Base-by-base conservation (phyloP, 2,797 vertebrate genomes). In the Tadarida brasiliensis region DNA sequence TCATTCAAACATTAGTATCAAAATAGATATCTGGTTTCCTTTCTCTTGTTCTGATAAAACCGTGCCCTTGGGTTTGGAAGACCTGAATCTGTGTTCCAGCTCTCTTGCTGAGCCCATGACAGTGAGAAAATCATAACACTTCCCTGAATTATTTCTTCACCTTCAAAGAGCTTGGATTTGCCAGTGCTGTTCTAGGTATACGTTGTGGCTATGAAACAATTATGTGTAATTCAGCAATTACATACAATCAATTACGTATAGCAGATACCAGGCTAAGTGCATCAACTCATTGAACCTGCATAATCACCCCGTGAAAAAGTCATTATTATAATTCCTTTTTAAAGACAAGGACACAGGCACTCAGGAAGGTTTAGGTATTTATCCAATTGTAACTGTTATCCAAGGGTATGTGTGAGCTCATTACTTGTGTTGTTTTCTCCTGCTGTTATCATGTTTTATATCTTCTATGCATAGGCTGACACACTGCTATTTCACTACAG, bases 111-210 rank as follows among this genome's bases (percentile, higher is more conserved):
- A 30, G 15, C 47, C 6, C 4, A 22, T 35, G 44, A 93, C 76
- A 26, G 91, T 70, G 65, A 90, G 87, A 77, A 94, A 93, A 80
- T 85, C 8, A 74, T 67, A 90, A 78, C 59, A 51, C 28, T 63
- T 70, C 67, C 93, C 65, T 84, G 54, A 95, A 93, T 16, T 68
- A 39, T 49, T 57, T 86, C 26, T 88, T 90, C 54, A 57, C 88
- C 94, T 95, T 80, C 89, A 49, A 96, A 57, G 87, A 94, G 74
- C 76, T 17, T 67, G 70, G 15, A 63, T 57, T 94, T 86, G 11
- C 61, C 24, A 2, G 12, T 89, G 9, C 20, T 61, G 9, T 39
- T 28, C 19, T 59, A 33, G 56, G 74, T 77, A 11, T 35, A 16
- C 19, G 71, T 14, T 14, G 8, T 28, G 39, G 7, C 30, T 74